Evolutionary conservation across 2,797 vertebrate genomes (phyloP).

Genomic region (Smutsia gigantea): DNA sequence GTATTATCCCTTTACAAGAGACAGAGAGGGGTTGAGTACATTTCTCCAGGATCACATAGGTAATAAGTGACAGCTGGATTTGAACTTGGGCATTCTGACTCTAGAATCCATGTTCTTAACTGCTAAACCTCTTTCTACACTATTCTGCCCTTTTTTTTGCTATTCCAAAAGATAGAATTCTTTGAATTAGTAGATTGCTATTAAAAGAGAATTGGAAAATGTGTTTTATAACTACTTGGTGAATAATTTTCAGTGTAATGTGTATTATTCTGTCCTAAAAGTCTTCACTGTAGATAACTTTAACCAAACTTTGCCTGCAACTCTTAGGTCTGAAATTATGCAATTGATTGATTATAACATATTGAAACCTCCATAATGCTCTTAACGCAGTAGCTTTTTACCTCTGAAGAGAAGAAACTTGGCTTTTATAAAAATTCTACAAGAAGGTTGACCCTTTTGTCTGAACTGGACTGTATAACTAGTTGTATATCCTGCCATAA

Average conservation of each 20-base stretch:
- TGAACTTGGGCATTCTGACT: background rate
- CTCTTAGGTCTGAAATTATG: background rate
- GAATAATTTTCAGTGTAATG: background rate
- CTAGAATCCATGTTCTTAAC: conserved; percentile 36
- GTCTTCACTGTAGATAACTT: conserved; percentile 14
- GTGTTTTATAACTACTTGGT: background rate
- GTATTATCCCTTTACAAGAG: background rate
- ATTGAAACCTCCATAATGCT: background rate
- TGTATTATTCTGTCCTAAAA: conserved; percentile 7
- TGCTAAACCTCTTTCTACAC: background rate
- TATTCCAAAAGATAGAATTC: background rate
- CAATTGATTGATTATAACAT: background rate
- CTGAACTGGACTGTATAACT: background rate
- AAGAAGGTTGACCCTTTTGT: background rate
- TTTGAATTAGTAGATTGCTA: background rate
- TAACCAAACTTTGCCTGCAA: background rate
- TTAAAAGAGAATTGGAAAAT: background rate
- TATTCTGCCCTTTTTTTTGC: background rate
- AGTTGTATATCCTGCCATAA: background rate
- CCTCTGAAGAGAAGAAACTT: background rate
- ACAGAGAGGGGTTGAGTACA: background rate
- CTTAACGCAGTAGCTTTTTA: background rate
- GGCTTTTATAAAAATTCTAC: background rate
- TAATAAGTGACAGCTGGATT: background rate
- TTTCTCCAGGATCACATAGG: background rate